Conservation (phyloP, 30 jellyfish, hydroid and myxozoan species). For the Turritopsis dohrnii region DNA sequence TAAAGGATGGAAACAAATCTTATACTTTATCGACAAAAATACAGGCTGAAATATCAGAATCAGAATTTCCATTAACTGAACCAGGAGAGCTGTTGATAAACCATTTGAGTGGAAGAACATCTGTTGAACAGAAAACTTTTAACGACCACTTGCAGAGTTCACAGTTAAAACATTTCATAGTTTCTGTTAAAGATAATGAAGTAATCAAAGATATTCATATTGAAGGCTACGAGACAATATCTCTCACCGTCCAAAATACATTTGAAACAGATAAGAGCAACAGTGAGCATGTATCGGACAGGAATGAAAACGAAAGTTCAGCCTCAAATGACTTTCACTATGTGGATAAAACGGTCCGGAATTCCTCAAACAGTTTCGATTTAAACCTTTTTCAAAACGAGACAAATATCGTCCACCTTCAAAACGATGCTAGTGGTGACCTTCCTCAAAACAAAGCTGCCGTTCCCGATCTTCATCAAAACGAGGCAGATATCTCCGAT, state of each 20-base stretch:
- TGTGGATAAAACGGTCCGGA: neutral
- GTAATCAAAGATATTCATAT: neutral
- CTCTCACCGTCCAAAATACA: neutral
- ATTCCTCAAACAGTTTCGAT: neutral
- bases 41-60: neutral
- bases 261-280: neutral
- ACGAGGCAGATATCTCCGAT: too few relatives aligned
- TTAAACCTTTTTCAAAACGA: neutral
- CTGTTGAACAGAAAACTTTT: too few relatives aligned
- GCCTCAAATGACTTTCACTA: neutral
- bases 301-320: neutral
- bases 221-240: neutral
- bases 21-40: too few relatives aligned
- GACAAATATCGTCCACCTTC: neutral
- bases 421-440: too few relatives aligned
- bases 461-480: too few relatives aligned
- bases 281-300: neutral
- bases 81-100: too few relatives aligned
- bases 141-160: neutral
- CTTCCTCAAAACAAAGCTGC: too few relatives aligned
- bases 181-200: neutral
- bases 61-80: neutral
- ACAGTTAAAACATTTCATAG: slow-evolving; percentile 2
- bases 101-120: too few relatives aligned
- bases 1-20: too few relatives aligned